phyloP scores from a whole-genome alignment of 1,140 invertebrate species.

The Brachionus koreanus region DNA sequence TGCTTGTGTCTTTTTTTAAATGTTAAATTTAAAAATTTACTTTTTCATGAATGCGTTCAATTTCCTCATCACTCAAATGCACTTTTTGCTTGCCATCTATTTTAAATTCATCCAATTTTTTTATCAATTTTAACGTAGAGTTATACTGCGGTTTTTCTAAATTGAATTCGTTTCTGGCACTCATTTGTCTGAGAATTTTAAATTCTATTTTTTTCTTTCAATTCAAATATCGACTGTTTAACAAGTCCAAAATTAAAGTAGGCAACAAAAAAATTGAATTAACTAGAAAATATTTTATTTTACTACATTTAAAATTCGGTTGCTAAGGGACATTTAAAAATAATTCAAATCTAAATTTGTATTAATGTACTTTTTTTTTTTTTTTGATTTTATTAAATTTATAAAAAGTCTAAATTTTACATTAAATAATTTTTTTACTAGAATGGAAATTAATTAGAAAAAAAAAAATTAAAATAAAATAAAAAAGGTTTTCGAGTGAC shows the following conservation, averaged over 20 bases:
- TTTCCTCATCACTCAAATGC: constrained; percentile 14
- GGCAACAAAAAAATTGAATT: not conserved
- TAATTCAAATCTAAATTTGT: constrained; percentile 12
- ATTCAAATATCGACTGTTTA: not conserved
- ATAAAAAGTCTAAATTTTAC: constrained; percentile 26
- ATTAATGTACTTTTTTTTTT: too few relatives aligned
- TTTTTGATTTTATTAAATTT: not conserved
- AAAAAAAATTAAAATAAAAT: not conserved
- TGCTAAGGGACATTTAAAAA: constrained; percentile 6
- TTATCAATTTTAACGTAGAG: constrained; percentile 21
- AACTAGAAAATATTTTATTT: not conserved
- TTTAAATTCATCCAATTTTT: constrained; percentile 34
- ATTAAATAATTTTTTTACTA: not conserved
- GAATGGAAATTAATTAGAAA: not conserved
- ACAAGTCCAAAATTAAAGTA: not conserved
- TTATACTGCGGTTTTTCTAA: constrained; percentile 30
- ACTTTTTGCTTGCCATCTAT: not conserved
- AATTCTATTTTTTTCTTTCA: not conserved
- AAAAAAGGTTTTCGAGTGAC: not conserved
- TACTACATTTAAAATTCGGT: not conserved
- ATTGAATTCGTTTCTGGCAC: not conserved
- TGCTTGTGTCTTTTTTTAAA: too few relatives aligned
- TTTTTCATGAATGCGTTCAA: constrained; percentile 43
- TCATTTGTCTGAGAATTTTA: not conserved
- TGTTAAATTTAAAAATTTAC: too few relatives aligned